Conservation (phyloP, 2,888 invertebrate genomes). For the Luperina nickerlii region DNA sequence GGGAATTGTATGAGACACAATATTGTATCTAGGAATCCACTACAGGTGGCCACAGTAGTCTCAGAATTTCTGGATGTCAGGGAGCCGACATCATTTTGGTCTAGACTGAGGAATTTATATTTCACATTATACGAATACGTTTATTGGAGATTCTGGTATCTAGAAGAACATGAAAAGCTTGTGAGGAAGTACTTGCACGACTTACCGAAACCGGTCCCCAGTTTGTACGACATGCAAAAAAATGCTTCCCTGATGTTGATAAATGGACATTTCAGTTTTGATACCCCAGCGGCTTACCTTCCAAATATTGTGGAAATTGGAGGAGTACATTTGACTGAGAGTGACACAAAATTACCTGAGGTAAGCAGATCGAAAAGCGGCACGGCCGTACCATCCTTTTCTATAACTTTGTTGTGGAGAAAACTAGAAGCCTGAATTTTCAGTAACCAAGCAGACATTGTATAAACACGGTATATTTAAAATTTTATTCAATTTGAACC, state of each 20-base stretch:
- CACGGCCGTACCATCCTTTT: too few species aligned
- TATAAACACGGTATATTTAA: too few species aligned
- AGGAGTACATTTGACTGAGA: constrained; percentile 87
- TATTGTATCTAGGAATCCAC: constrained; percentile 80
- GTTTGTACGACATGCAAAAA: constrained; percentile 81
- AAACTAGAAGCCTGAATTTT: too few species aligned
- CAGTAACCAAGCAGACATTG: too few species aligned
- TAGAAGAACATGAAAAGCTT: constrained; percentile 81
- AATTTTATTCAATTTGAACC: too few species aligned
- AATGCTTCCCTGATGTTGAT: constrained; percentile 84
- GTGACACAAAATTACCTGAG: constrained; percentile 76
- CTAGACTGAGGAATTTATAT: constrained; percentile 87
- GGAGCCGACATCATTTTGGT: constrained; percentile 88
- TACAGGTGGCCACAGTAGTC: constrained; percentile 82
- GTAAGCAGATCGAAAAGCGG: constrained; percentile 66
- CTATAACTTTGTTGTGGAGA: too few species aligned
- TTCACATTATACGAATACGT: constrained; percentile 82
- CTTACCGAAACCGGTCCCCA: constrained; percentile 80
- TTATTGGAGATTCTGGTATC: constrained; percentile 83
- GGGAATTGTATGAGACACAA: constrained; percentile 87
- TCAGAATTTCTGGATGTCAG: constrained; percentile 81
- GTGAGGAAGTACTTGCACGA: constrained; percentile 81
- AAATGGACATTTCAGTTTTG: constrained; percentile 88
- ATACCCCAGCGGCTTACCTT: constrained; percentile 84
- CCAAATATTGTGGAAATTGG: constrained; percentile 91